Base-by-base conservation (phyloP, 2,113 vertebrate species). In the Chroicocephalus ridibundus region DNA sequence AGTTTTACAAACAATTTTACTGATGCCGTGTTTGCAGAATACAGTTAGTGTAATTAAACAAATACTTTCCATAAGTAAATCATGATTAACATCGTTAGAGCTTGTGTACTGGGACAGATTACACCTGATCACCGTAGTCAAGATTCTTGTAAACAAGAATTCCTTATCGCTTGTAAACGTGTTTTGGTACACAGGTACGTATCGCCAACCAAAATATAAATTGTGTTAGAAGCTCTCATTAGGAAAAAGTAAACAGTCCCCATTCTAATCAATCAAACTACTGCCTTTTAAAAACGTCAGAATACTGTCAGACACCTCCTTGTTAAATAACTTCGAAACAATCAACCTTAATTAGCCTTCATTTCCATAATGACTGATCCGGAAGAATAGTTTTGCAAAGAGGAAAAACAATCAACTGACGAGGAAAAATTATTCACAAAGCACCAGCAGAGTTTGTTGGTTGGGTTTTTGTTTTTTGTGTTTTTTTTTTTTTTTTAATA, bases 361-460 rank as follows among this genome's bases (percentile, higher is more conserved):
- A 84, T 72, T 95, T 96, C 68, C 64, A 49, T 82, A 82, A 95
- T n/a, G n/a, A 47, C 15, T 85, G 54, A 93, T 86, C 54, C 86
- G 52, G 32, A 24, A 54, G 26, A 75, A 82, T 2, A 78, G 55
- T 62, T 86, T 68, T 92, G 72, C 60, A 20, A 93, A 88, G 69
- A 88, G 34, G 57, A 58, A 86, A 46, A 75, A 38, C 6, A 52
- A 78, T 60, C 85, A 49, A 82, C 91, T 52, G 93, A 92, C 70
- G 88, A 88, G 87, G 87, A 96, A 97, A 97, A 95, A 92, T 82
- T 76, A 95, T 79, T 97, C 94, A 95, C 93, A 81, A 93, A 96
- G 88, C 93, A 96, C 31, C 51, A 74, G 77, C 54, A 91, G 47
- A 93, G 85, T 74, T 78, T 36, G 58, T 89, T 69, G 49, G 29